A percentile compares a stretch with the other conserved stretches of the same genome.
phyloP scores from a whole-genome alignment of 2,113 vertebrate genomes.

The Drymodes brunneopygia region DNA sequence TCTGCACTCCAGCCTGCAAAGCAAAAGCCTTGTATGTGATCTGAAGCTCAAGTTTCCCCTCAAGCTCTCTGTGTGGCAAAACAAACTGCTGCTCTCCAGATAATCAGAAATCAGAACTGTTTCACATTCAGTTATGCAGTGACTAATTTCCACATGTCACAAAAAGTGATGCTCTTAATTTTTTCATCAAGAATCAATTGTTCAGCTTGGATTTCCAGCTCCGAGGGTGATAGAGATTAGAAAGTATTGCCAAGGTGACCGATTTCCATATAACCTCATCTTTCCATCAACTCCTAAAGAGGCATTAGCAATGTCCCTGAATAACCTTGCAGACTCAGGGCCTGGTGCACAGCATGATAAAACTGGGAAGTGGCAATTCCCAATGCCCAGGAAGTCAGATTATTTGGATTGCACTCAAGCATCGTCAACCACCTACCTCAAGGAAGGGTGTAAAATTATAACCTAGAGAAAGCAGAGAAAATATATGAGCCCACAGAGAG shows the following conservation, averaged over 20 bases:
- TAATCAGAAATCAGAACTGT: slow-evolving; percentile 33
- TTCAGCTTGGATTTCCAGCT: slow-evolving; percentile 48
- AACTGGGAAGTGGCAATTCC: background rate
- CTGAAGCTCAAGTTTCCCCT: slow-evolving; percentile 15
- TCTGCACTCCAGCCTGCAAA: background rate
- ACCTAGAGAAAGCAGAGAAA: background rate
- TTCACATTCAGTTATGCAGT: slow-evolving; percentile 54
- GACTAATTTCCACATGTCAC: slow-evolving; percentile 56
- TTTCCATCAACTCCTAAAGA: slow-evolving; percentile 9
- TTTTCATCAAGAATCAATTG: slow-evolving; percentile 64
- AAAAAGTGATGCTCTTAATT: slow-evolving; percentile 58
- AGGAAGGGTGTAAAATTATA: background rate
- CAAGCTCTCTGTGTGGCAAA: background rate
- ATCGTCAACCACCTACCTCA: background rate
- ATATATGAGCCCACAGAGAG: background rate
- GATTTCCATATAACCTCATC: slow-evolving; percentile 55
- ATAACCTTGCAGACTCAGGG: slow-evolving; percentile 17
- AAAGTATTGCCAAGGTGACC: slow-evolving; percentile 51
- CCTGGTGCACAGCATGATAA: background rate
- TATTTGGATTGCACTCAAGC: background rate
- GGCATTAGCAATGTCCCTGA: slow-evolving; percentile 22
- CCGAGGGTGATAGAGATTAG: slow-evolving; percentile 23
- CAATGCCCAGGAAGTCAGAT: background rate
- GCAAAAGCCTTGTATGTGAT: background rate
- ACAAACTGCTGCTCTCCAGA: background rate